Evolutionary conservation across 2,888 invertebrate species (phyloP).

Genomic region (Hipparchia semele): DNA sequence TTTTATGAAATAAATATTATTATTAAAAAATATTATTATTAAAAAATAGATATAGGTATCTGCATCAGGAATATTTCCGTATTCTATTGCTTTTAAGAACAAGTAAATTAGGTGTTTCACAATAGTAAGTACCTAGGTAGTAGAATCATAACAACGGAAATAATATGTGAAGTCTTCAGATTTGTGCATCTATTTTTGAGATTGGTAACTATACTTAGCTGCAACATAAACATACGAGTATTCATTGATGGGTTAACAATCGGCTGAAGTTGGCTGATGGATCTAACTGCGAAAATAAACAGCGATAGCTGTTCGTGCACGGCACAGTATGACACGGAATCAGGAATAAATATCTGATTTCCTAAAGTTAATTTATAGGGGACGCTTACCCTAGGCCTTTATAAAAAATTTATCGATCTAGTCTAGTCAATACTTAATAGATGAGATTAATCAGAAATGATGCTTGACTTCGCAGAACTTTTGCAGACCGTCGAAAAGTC

Average conservation of each 20-base stretch:
- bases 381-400: background rate
- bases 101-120: too few relatives aligned
- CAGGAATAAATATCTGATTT: background rate
- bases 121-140: background rate
- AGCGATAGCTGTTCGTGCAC: conserved; percentile 17
- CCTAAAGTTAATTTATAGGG: too few relatives aligned
- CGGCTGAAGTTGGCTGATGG: conserved; percentile 21
- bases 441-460: too few relatives aligned
- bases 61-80: too few relatives aligned
- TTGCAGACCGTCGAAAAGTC: too few relatives aligned
- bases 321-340: background rate
- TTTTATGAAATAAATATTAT: too few relatives aligned
- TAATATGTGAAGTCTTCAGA: background rate
- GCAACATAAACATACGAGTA: conserved; percentile 2
- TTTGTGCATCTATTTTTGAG: conserved; percentile 9
- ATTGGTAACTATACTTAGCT: background rate
- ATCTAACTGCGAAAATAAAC: conserved; percentile 72
- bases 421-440: too few relatives aligned
- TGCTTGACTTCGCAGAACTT: too few relatives aligned
- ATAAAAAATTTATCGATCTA: background rate
- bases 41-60: too few relatives aligned
- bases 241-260: conserved; percentile 33
- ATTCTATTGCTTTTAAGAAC: too few relatives aligned
- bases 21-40: too few relatives aligned
- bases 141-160: background rate